A percentile compares a stretch with the other conserved stretches of the same genome.
phyloP scores from a whole-genome alignment of 2,797 vertebrate species.

The Sebastes iracundus region DNA sequence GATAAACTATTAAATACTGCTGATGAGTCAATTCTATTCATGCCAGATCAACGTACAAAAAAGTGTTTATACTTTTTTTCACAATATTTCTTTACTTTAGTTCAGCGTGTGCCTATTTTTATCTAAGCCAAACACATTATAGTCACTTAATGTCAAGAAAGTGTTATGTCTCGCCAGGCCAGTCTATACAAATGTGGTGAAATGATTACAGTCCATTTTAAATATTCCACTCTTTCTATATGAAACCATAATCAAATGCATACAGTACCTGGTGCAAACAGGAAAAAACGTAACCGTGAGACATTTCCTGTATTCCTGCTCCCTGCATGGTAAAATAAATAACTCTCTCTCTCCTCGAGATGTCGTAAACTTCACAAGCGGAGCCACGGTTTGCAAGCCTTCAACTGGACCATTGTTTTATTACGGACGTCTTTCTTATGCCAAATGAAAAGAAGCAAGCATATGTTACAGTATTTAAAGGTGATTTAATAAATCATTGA shows the following conservation, averaged over 20 bases:
- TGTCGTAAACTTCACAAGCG: slow-evolving; percentile 55
- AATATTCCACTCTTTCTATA: slow-evolving; percentile 17
- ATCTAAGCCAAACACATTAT: not conserved
- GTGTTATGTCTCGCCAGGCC: slow-evolving; percentile 3
- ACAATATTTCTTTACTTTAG: not conserved
- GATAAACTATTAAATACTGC: not conserved
- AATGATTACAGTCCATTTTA: slow-evolving; percentile 16
- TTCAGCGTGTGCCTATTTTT: not conserved
- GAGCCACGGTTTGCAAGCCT: slow-evolving; percentile 39
- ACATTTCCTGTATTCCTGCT: slow-evolving; percentile 55
- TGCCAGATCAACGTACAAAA: not conserved
- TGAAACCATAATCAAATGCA: slow-evolving; percentile 25
- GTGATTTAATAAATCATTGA: slow-evolving; percentile 56
- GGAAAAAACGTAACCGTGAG: slow-evolving; percentile 24
- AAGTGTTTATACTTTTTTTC: not conserved
- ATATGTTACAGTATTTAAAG: slow-evolving; percentile 59
- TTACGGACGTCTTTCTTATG: slow-evolving; percentile 17
- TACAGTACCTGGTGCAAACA: slow-evolving; percentile 16
- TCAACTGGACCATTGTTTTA: slow-evolving; percentile 50
- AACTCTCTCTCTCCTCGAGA: slow-evolving; percentile 33
- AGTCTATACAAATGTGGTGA: slow-evolving; percentile 41
- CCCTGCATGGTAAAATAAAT: slow-evolving; percentile 52
- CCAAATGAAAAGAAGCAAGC: slow-evolving; percentile 50
- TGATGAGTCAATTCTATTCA: not conserved
- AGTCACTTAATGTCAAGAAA: slow-evolving; percentile 6